These are phyloP conservation scores for Zaprionus vittiger DNA, from an alignment of 1,140 invertebrate genomes.

Conservation along the genomic window DNA sequence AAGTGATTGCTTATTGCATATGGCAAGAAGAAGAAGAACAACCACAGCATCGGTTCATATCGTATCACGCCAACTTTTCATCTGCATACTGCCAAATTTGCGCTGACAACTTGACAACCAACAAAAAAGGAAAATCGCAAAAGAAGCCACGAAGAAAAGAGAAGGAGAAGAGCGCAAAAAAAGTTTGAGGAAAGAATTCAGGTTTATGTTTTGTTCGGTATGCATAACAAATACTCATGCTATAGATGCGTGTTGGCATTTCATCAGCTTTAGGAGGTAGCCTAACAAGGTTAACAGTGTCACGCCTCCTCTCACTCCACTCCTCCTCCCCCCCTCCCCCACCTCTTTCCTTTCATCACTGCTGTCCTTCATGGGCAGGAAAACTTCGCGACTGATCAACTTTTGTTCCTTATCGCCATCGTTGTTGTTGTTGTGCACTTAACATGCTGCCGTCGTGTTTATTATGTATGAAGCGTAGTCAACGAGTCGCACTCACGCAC, in stretches of 20 bases:
- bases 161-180: background rate
- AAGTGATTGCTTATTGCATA: constrained; percentile 14
- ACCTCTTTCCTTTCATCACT: background rate
- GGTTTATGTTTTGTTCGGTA: constrained; percentile 33
- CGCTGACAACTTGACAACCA: constrained; percentile 47
- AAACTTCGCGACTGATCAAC: constrained; percentile 48
- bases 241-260: constrained; percentile 44
- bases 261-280: constrained; percentile 45
- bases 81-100: constrained; percentile 36
- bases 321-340: background rate
- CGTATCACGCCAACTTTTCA: constrained; percentile 24
- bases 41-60: constrained; percentile 10
- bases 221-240: constrained; percentile 51
- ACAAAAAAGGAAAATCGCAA: background rate
- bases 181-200: constrained; percentile 31
- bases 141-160: constrained; percentile 3
- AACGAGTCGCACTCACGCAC: constrained; percentile 74
- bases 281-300: constrained; percentile 51
- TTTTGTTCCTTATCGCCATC: constrained; percentile 19
- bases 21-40: background rate
- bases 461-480: constrained; percentile 82
- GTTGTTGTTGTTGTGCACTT: constrained; percentile 60
- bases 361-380: constrained; percentile 1
- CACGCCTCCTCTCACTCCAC: background rate
- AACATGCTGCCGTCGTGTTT: constrained; percentile 73